A percentile compares a stretch with the other conserved stretches of the same genome.
Conservation (phyloP, 2,113 vertebrate genomes). For the Crotalus helleri region DNA sequence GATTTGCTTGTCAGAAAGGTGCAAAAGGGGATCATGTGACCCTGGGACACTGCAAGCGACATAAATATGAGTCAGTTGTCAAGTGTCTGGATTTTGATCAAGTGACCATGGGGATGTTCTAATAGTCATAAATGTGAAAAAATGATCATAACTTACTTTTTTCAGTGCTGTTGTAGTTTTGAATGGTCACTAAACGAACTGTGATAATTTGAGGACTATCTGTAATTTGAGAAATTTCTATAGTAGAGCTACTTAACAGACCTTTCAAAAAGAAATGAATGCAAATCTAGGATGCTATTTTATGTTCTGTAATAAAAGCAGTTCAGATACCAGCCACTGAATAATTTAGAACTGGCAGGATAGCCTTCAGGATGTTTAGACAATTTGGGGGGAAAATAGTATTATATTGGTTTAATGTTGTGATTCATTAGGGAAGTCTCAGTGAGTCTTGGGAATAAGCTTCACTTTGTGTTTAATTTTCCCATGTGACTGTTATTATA, state of each 20-base stretch:
- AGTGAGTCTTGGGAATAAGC: neutral
- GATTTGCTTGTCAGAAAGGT: neutral
- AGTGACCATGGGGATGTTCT: neutral
- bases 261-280: neutral
- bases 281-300: neutral
- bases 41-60: neutral
- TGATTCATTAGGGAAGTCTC: neutral
- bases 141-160: neutral
- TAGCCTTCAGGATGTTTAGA: accelerated
- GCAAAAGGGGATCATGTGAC: neutral
- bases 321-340: neutral
- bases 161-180: neutral
- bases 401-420: neutral
- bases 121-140: neutral
- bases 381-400: neutral
- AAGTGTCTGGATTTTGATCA: neutral
- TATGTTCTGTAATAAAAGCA: slow-evolving; percentile 2
- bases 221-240: neutral
- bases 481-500: neutral
- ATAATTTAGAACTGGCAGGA: slow-evolving; percentile 8
- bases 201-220: neutral
- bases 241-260: neutral
- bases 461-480: slow-evolving; percentile 18
- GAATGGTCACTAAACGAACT: neutral
- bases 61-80: neutral